Evolutionary conservation across 1,140 invertebrate genomes (phyloP).

Genomic region (Trypoxylus dichotomus): DNA sequence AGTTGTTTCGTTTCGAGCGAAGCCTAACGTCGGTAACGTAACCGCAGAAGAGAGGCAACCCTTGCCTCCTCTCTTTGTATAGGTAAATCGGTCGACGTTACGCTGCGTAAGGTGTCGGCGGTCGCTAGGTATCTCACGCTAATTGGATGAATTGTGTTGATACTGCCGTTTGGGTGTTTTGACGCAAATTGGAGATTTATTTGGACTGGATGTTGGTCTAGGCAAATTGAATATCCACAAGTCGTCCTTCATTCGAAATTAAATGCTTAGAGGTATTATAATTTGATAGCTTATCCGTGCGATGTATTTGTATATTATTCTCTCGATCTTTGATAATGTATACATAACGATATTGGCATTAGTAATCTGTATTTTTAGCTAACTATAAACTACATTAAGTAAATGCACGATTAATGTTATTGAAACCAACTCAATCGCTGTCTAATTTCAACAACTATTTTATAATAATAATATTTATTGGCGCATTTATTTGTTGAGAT

Average conservation of each 20-base stretch:
- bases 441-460: too few relatives aligned
- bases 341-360: too few relatives aligned
- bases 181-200: constrained; percentile 10
- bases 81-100: neutral
- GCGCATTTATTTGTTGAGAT: too few relatives aligned
- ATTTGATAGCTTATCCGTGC: neutral
- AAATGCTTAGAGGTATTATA: neutral
- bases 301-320: too few relatives aligned
- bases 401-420: too few relatives aligned
- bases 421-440: too few relatives aligned
- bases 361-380: too few relatives aligned
- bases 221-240: neutral
- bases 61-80: neutral
- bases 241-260: neutral
- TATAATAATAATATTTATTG: too few relatives aligned
- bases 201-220: neutral
- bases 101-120: neutral
- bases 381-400: too few relatives aligned
- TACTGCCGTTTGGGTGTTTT: constrained; percentile 1
- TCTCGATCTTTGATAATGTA: too few relatives aligned
- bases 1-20: constrained; percentile 7
- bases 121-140: neutral
- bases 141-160: constrained; percentile 19
- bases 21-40: neutral
- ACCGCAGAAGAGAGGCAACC: constrained; percentile 11